These are phyloP conservation scores for Carassius carassius DNA, from an alignment of 2,113 vertebrate species.

Conservation along the genomic window DNA sequence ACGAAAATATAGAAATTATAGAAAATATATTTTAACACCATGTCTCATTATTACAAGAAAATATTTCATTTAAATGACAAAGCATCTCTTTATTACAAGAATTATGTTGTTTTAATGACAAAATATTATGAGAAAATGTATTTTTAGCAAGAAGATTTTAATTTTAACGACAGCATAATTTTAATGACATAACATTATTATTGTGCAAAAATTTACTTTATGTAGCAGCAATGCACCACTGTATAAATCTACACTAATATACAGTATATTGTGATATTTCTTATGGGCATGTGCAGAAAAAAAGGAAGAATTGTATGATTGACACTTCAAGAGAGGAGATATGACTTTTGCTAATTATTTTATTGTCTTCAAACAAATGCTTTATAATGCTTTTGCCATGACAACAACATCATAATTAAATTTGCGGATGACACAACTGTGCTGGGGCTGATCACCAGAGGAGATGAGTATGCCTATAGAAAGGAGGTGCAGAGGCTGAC, in stretches of 20 bases:
- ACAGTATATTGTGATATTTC: background rate
- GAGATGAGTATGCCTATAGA: too few species aligned
- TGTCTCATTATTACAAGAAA: background rate
- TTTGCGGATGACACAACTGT: too few species aligned
- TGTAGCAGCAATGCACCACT: background rate
- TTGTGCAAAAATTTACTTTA: background rate
- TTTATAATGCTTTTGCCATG: too few species aligned
- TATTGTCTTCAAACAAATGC: background rate
- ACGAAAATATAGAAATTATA: background rate
- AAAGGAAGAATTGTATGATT: background rate
- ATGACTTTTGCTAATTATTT: background rate
- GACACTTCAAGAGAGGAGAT: background rate
- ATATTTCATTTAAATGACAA: background rate
- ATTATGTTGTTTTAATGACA: background rate
- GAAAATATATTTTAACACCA: background rate
- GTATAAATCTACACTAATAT: background rate
- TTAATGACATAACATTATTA: background rate
- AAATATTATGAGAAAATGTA: background rate
- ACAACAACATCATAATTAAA: too few species aligned
- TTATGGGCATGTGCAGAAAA: background rate
- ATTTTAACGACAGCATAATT: too few species aligned
- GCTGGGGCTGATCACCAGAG: too few species aligned
- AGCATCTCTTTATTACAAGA: background rate
- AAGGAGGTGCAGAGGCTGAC: too few species aligned
- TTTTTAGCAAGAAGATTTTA: background rate